phyloP scores from a whole-genome alignment of 2,888 invertebrate species.

The Cataglyphis altisquamis region DNA sequence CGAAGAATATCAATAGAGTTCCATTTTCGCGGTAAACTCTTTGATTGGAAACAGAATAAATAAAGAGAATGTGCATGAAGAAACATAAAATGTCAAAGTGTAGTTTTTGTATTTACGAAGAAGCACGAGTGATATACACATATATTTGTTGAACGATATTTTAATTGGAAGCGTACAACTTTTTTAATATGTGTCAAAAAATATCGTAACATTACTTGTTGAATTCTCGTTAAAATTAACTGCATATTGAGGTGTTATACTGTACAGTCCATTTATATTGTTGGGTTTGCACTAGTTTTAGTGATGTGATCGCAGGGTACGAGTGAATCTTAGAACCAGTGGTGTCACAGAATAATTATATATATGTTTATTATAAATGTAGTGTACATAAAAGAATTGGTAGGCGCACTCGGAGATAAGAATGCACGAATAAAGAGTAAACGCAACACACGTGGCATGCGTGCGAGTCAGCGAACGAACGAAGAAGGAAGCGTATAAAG shows the following conservation, averaged over 20 bases:
- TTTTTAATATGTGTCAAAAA: not conserved
- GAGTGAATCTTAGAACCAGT: too few relatives aligned
- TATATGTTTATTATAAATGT: too few relatives aligned
- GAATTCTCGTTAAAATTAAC: slow-evolving; percentile 7
- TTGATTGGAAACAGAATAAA: not conserved
- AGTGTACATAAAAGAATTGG: too few relatives aligned
- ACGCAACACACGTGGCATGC: too few relatives aligned
- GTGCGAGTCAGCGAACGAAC: too few relatives aligned
- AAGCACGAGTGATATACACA: not conserved
- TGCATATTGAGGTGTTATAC: slow-evolving; percentile 14
- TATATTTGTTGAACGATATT: slow-evolving; percentile 3
- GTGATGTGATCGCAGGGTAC: too few relatives aligned
- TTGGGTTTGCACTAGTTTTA: too few relatives aligned
- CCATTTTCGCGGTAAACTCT: slow-evolving; percentile 3
- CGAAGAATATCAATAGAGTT: slow-evolving; percentile 1
- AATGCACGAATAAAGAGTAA: too few relatives aligned
- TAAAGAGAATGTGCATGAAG: not conserved
- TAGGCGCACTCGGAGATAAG: too few relatives aligned
- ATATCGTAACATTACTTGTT: not conserved
- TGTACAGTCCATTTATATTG: not conserved
- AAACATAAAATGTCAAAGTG: not conserved
- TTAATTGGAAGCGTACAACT: not conserved
- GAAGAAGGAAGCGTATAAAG: too few relatives aligned
- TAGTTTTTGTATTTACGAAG: not conserved
- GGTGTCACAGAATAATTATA: too few relatives aligned